A percentile compares a stretch with the other conserved stretches of the same genome.
phyloP scores from a whole-genome alignment of 1,140 invertebrate genomes.

The Subanguina moxae region DNA sequence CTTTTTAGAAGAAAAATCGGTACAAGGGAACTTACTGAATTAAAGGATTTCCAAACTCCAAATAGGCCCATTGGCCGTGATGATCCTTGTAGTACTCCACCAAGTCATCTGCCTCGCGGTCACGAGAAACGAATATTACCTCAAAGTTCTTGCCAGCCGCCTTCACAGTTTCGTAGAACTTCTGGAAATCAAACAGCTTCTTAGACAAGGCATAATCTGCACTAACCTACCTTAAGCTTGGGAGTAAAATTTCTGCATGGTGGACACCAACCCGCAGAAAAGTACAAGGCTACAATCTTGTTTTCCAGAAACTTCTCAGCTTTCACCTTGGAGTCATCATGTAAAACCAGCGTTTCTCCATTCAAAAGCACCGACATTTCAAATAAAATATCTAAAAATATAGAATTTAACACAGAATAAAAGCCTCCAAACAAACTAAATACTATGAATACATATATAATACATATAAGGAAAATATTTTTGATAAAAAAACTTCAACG shows the following conservation, averaged over 20 bases:
- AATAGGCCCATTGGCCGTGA: constrained; percentile 49
- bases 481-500: too few relatives aligned
- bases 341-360: constrained; percentile 41
- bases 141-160: constrained; percentile 52
- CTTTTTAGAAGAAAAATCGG: constrained; percentile 11
- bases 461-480: too few relatives aligned
- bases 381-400: background rate
- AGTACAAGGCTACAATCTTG: constrained; percentile 56
- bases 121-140: constrained; percentile 51
- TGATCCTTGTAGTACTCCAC: constrained; percentile 44
- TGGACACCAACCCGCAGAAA: constrained; percentile 58
- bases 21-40: constrained; percentile 51
- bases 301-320: constrained; percentile 48
- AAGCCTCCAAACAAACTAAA: too few relatives aligned
- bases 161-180: constrained; percentile 55
- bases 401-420: too few relatives aligned
- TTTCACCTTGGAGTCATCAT: constrained; percentile 42
- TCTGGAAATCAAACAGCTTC: constrained; percentile 32
- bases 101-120: constrained; percentile 44
- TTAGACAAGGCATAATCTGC: constrained; percentile 8
- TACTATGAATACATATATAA: too few relatives aligned
- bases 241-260: constrained; percentile 56
- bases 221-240: constrained; percentile 49
- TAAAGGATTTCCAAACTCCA: constrained; percentile 41
- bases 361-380: constrained; percentile 50